Conservation (phyloP, 2,113 vertebrate genomes). For the Labeo catla region DNA sequence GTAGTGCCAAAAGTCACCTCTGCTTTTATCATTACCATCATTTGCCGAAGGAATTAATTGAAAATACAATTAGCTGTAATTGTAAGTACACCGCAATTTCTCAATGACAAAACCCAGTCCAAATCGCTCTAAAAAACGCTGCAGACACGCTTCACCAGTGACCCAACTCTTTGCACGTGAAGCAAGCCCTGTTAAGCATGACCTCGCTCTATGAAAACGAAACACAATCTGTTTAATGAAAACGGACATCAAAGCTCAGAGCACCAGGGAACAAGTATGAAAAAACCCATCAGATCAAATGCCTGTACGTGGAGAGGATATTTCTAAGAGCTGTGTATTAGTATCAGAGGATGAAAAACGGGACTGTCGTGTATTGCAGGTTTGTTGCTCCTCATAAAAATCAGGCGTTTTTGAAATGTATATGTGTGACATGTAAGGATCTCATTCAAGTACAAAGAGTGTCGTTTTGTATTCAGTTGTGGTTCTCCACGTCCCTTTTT, state of each 20-base stretch:
- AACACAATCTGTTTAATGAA: constrained; percentile 13
- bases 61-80: constrained; percentile 54
- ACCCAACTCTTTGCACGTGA: neutral
- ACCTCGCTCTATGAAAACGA: constrained; percentile 1
- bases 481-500: neutral
- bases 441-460: constrained; percentile 5
- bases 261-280: neutral
- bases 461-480: neutral
- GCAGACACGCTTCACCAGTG: neutral
- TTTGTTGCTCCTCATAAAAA: constrained; percentile 4
- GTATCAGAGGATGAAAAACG: neutral
- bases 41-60: constrained; percentile 58
- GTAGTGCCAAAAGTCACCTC: constrained; percentile 45
- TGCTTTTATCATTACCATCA: constrained; percentile 48
- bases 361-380: neutral
- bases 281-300: constrained; percentile 7
- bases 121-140: neutral
- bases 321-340: neutral
- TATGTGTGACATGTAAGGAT: constrained; percentile 12
- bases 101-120: constrained; percentile 1
- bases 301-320: neutral
- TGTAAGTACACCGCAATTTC: constrained; percentile 37
- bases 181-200: neutral
- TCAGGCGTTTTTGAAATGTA: constrained; percentile 7
- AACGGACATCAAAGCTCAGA: constrained; percentile 37